Evolutionary conservation across 1,140 invertebrate species (phyloP).

Genomic region (Ceratoteleas bidentatus): DNA sequence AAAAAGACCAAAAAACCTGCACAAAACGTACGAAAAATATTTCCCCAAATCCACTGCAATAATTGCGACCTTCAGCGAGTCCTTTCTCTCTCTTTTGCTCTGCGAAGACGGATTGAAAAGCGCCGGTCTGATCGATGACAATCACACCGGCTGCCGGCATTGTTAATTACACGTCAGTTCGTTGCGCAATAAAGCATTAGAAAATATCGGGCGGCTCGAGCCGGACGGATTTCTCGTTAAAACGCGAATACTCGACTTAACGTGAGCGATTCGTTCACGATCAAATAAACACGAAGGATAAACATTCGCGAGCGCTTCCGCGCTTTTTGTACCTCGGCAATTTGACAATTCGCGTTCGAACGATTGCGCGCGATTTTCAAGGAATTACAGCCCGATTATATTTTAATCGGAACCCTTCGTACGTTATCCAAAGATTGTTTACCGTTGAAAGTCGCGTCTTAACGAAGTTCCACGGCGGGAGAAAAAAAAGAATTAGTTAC

Average conservation of each 20-base stretch:
- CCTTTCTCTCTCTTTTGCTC: neutral
- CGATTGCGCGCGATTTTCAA: conserved; percentile 6
- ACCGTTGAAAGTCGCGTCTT: too few species aligned
- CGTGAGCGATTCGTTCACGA: conserved; percentile 68
- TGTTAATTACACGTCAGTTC: conserved; percentile 51
- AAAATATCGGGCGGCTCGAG: conserved; percentile 68
- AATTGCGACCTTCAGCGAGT: neutral
- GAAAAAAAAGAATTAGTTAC: too few species aligned
- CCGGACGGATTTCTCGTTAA: conserved; percentile 69
- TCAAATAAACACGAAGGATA: conserved; percentile 68
- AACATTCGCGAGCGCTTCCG: conserved; percentile 26
- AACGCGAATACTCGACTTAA: conserved; percentile 75
- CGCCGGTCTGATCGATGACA: conserved; percentile 42
- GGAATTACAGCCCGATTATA: conserved; percentile 37
- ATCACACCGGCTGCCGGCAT: conserved; percentile 29
- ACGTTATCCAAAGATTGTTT: conserved; percentile 28
- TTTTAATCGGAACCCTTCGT: conserved; percentile 31
- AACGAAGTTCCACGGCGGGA: too few species aligned
- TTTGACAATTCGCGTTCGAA: conserved; percentile 13
- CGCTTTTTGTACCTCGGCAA: too few species aligned
- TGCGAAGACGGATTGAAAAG: conserved; percentile 25
- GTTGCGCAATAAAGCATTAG: conserved; percentile 63
- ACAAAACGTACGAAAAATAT: neutral
- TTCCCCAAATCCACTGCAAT: neutral
- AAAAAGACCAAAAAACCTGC: too few species aligned